These are phyloP conservation scores for Plectus sambesii DNA, from an alignment of 1,140 invertebrate genomes.

Conservation along the genomic window DNA sequence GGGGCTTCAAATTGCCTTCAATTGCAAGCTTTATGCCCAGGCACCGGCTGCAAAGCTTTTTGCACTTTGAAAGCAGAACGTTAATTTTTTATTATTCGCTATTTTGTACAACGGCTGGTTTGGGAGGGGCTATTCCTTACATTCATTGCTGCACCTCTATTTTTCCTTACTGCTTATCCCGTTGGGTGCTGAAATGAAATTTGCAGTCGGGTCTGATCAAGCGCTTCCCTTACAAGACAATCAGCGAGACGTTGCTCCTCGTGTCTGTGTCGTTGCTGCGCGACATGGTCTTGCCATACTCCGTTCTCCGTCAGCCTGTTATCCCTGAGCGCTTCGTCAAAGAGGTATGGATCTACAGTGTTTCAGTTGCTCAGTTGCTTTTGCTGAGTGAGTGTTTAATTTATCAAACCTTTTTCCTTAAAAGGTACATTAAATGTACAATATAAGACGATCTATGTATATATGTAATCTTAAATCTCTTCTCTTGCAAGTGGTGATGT, in stretches of 20 bases:
- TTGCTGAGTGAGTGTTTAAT: background rate
- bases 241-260: constrained; percentile 84
- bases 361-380: too few species aligned
- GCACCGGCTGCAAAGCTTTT: constrained; percentile 3
- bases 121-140: constrained; percentile 4
- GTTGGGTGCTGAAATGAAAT: constrained; percentile 22
- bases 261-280: constrained; percentile 79
- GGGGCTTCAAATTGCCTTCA: too few species aligned
- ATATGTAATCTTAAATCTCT: too few species aligned
- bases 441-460: constrained; percentile 12
- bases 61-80: background rate
- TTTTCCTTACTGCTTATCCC: constrained; percentile 21
- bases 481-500: too few species aligned
- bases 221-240: constrained; percentile 74
- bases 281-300: constrained; percentile 64
- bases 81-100: background rate
- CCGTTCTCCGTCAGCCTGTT: constrained; percentile 51
- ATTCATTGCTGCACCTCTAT: constrained; percentile 3
- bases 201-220: constrained; percentile 52
- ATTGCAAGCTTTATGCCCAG: constrained; percentile 11
- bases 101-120: constrained; percentile 15
- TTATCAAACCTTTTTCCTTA: background rate
- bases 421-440: constrained; percentile 4
- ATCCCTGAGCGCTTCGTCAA: constrained; percentile 75
- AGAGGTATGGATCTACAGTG: constrained; percentile 59